Base-by-base conservation (phyloP, 2,888 invertebrate species). In the Sabellastarte sp. region DNA sequence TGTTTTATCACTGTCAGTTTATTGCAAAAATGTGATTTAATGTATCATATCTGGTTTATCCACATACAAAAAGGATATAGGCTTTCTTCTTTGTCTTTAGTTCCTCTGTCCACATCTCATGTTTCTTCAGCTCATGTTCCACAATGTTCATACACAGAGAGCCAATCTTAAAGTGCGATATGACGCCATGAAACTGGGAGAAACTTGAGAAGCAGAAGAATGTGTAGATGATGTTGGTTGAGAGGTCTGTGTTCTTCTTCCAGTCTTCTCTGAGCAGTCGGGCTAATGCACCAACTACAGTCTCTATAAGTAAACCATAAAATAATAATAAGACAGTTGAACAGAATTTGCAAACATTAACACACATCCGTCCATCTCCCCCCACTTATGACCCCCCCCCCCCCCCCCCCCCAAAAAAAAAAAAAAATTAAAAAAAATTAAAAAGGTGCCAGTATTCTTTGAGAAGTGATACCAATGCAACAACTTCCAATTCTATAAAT, bases 191-290 rank as follows among this genome's bases (percentile, higher is more conserved):
- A 86, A 98, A 98, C 79, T 93, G 92, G 76, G 92, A 90, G 82
- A 95, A 98, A 51, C 93, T 92, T 15, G 98, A 97, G 82, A 99
- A 95, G 82, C 95, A 97, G 84, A 95, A 95, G 86, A 98, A 98
- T 77, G 94, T 93, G 83, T 95, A 94, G 71, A 96, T 91, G 80
- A 99, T 93, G 85, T 96, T 96, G 74, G 95, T 96, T 75, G 95
- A 94, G 65, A 99, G 86, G 83, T 98, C 96, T 77, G 96, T 91
- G 83, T 93, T 97, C 81, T 93, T 90, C 84, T 93, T 93, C 93
- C 96, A 98, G 86, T 99, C 98, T 86, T 99, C 99, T 72, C 97
- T 89, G 61, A 99, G 86, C 33, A 98, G 95, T 80, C 99, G 88
- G 15, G 96, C 93, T 74, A 99, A 87, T 51, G 97, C 98, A 86